Evolutionary conservation across 2,888 invertebrate species (phyloP), one percentile per base, ranked within the genome.

Genomic region (Pristionchus fissidentatus): DNA sequence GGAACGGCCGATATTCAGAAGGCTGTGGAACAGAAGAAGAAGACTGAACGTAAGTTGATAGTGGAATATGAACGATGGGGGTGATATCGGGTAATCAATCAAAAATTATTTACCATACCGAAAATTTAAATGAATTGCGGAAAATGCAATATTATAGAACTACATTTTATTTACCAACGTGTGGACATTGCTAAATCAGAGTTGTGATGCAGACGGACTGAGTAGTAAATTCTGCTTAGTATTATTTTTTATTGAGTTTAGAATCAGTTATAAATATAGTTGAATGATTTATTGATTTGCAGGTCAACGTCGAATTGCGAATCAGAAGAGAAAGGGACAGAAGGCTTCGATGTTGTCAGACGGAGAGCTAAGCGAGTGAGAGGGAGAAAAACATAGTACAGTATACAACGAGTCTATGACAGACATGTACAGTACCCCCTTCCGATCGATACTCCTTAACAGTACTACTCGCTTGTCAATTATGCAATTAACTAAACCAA

Each of bases 1-100:
- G 79, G 79, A 79, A 57, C 57, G 0, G 79, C 79, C 29, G 79
- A 79, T 79, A 52, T 79, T 8, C 8, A 57, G 13, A 26, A 35
- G 38, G 79, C 79, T 79, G 41, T 57, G 3, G 8, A 55, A 38
- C 29, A 46, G 3, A 79, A 79, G n/a, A 57, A 57, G 57, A 52
- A 75, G 49, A 49, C 49, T 46, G 32, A 22, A 2, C 46, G 75
- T 75, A 32, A 46, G 73, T 73, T 4, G 0, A 13, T 10, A 41
- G n/a, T n/a, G n/a, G n/a, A n/a, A n/a, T n/a, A n/a, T n/a, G n/a
- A n/a, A n/a, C n/a, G n/a, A n/a, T n/a, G n/a, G n/a, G n/a, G n/a
- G n/a, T n/a, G n/a, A n/a, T n/a, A n/a, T n/a, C n/a, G n/a, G n/a
- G n/a, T n/a, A n/a, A n/a, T n/a, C n/a, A n/a, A n/a, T n/a, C n/a